Base-by-base conservation (phyloP, 2,888 invertebrate species). In the Caradrina clavipalpis region DNA sequence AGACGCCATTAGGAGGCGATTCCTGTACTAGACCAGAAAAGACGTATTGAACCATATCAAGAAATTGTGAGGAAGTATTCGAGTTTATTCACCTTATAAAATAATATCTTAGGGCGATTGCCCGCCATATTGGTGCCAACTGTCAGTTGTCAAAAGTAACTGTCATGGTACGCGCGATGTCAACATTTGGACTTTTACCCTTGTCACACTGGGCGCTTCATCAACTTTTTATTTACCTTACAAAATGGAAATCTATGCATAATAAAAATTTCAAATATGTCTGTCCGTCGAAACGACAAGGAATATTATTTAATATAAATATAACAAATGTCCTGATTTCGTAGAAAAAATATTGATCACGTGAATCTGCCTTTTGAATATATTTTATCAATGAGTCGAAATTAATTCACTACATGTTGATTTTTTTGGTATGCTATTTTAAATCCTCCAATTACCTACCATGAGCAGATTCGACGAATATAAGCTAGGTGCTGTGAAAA, bases 61-160 rank as follows among this genome's bases (percentile, higher is more conserved):
- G 19, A 19, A 19, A 49, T 63, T 17, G 7, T 10, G 42, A 3
- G 15, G 0, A 53, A 26, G 5, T 5, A 58, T 1, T 54, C 42
- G n/a, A 49, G 21, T 63, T 60, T 39, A 31, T 26, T 45, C 7
- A 50, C 26, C 26, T 2, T 61, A 31, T 5, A 59, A 67, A 65
- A 62, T 45, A 60, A 67, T 69, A 69, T 61, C 19, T n/a, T 56
- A 60, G 19, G 51, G 45, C 35, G 13, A 69, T 76, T 71, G 66
- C 8, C 66, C 70, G 78, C 79, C 76, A 83, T 86, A 75, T 86
- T 86, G 85, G 80, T 80, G 72, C 72, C 62, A 64, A 73, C 78
- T 84, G 85, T 86, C 87, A 87, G 63, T 73, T 89, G 88, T 89
- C 87, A 88, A 83, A 84, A 76, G 54, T 74, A 69, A 82, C 75